These are phyloP conservation scores for Hippopotamyrus pictus DNA, from an alignment of 2,797 vertebrate genomes.

Conservation along the genomic window DNA sequence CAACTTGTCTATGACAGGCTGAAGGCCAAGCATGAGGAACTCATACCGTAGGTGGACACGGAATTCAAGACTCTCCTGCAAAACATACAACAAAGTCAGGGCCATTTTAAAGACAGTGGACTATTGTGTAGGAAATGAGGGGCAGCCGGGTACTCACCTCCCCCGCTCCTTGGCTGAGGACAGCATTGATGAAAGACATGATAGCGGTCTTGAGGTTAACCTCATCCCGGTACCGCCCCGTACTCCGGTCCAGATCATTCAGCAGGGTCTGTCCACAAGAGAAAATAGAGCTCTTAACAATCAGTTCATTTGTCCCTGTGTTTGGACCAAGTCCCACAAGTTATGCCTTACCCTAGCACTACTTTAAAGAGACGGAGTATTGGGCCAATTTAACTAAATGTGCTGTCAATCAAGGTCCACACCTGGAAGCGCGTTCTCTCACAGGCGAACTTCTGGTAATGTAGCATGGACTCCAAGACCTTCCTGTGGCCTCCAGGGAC, in stretches of 20 bases:
- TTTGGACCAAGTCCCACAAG: background rate
- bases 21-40: constrained; percentile 97
- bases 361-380: background rate
- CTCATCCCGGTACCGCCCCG: constrained; percentile 91
- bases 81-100: constrained; percentile 27
- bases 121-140: background rate
- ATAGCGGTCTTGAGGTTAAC: constrained; percentile 97
- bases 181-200: constrained; percentile 98
- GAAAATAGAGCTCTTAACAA: background rate
- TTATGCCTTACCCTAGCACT: background rate
- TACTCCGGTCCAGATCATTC: constrained; percentile 93
- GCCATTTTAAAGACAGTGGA: background rate
- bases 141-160: constrained; percentile 67
- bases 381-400: background rate
- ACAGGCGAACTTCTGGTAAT: constrained; percentile 92
- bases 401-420: constrained; percentile 14
- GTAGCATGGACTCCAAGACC: constrained; percentile 92
- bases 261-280: constrained; percentile 74
- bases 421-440: constrained; percentile 98
- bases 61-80: constrained; percentile 89
- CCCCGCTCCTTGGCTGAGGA: constrained; percentile 92
- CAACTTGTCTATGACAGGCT: constrained; percentile 97
- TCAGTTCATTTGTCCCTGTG: background rate
- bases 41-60: constrained; percentile 95
- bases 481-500: constrained; percentile 96